A percentile compares a stretch with the other conserved stretches of the same genome.
These are phyloP conservation scores for Bungarus multicinctus DNA, from an alignment of 2,113 vertebrate genomes.

Conservation along the genomic window DNA sequence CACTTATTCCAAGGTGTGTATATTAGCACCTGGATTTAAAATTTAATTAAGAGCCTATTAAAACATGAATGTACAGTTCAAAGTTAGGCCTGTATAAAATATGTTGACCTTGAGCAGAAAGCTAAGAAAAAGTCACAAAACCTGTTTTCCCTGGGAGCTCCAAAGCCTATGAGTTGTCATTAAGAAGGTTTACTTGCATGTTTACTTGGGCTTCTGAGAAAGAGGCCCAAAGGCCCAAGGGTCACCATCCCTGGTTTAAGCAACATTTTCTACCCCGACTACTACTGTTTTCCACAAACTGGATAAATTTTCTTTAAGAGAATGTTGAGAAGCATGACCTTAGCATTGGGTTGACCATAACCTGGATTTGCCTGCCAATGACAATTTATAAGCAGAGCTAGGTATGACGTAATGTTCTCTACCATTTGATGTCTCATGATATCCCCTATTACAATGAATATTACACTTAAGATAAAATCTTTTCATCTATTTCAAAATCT, in stretches of 20 bases:
- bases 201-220: neutral
- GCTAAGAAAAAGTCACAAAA: neutral
- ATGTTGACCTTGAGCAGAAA: neutral
- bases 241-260: neutral
- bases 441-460: neutral
- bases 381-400: neutral
- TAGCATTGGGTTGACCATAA: neutral
- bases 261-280: neutral
- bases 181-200: neutral
- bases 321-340: neutral
- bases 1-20: neutral
- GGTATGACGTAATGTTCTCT: neutral
- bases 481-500: neutral
- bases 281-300: neutral
- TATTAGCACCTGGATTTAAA: neutral
- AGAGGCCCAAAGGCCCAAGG: neutral
- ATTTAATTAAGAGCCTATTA: neutral
- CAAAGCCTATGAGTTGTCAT: neutral
- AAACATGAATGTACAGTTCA: neutral
- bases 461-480: neutral
- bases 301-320: neutral
- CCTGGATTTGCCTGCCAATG: neutral
- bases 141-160: neutral
- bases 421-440: neutral
- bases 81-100: neutral